Evolutionary conservation across 2,113 vertebrate species (phyloP).

Genomic region (Psettodes erumei): DNA sequence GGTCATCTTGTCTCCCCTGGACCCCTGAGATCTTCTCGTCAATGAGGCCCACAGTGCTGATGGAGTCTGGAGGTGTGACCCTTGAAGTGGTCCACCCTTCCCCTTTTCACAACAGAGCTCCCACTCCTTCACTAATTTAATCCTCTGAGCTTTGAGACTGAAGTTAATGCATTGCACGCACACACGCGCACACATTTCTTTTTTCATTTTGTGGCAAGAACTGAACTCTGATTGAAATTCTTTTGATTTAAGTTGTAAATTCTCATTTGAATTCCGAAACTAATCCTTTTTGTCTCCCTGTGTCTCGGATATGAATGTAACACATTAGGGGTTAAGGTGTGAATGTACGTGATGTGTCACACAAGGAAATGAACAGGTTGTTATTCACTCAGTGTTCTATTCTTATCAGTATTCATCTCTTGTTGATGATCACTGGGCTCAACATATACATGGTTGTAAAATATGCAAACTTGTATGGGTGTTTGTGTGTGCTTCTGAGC

Average conservation of each 20-base stretch:
- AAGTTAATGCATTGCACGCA: constrained; percentile 8
- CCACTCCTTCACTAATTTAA: constrained; percentile 74
- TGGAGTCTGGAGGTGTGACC: constrained; percentile 60
- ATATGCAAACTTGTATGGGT: constrained; percentile 22
- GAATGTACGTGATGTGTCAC: constrained; percentile 19
- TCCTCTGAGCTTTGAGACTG: constrained; percentile 73
- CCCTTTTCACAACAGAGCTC: constrained; percentile 45
- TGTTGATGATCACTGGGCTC: constrained; percentile 36
- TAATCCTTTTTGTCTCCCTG: background rate
- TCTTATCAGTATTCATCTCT: constrained; percentile 47
- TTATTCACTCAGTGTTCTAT: constrained; percentile 30
- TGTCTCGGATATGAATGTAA: background rate
- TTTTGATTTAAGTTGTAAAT: constrained; percentile 2
- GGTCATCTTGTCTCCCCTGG: constrained; percentile 49
- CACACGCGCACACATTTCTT: background rate
- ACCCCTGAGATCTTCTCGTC: constrained; percentile 52
- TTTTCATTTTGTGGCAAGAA: background rate
- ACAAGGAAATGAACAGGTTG: constrained; percentile 25
- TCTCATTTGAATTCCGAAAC: constrained; percentile 12
- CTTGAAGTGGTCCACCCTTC: constrained; percentile 50
- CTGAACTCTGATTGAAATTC: background rate
- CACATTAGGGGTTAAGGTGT: constrained; percentile 18
- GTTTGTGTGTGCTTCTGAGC: constrained; percentile 7
- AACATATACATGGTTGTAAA: constrained; percentile 19
- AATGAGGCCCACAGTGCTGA: constrained; percentile 53